Base-by-base conservation (phyloP, 30 jellyfish, hydroid and myxozoan genomes). In the Haliclystus octoradiatus region DNA sequence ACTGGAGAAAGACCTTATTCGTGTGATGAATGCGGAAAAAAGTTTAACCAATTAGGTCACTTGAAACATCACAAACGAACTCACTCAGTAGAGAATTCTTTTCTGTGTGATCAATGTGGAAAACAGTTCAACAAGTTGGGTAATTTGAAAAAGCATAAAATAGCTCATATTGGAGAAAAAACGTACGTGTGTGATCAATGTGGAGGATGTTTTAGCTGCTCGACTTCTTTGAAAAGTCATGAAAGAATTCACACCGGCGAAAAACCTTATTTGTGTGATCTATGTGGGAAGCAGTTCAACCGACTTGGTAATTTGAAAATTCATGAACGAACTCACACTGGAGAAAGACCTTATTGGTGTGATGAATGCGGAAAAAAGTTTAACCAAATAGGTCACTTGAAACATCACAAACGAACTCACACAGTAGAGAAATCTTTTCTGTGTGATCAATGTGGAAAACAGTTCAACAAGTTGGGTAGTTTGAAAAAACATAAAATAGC, bases 361-460 rank as follows among this genome's bases (percentile, higher is more conserved):
- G 57, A 28, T 25, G 31, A 33, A 33, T 74, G 84, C 33, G 76
- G 77, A 3, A 62, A 63, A 63, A 33, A 35, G 24, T 63, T 74
- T 49, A n/a, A 46, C 0, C 70, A 74, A 24, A 12, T 5, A 34
- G 26, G 70, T 2, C 68, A 63, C 31, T 47, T 74, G 53, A 74
- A 40, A 29, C 63, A 13, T 3, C 75, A 74, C 70, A 28, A 22
- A 22, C 68, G 33, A 1, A 49, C 34, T 1, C 77, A 74, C 53
- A 62, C 51, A 30, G 77, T 70, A 28, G 63, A 74, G 33, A 74
- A 46, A 34, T 26, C 31, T 19, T 34, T 30, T 30, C n/a, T 40
- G 13, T 73, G 84, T 73, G 75, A 57, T 7, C 33, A n/a, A 23
- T 73, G 84, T 61, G 84, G 75, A 2, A 73, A 73, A 73, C 33